Percentiles rank a stretch among this genome's conserved stretches.
phyloP scores from a whole-genome alignment of 2,888 invertebrate genomes.

The Drymonia ruficornis region DNA sequence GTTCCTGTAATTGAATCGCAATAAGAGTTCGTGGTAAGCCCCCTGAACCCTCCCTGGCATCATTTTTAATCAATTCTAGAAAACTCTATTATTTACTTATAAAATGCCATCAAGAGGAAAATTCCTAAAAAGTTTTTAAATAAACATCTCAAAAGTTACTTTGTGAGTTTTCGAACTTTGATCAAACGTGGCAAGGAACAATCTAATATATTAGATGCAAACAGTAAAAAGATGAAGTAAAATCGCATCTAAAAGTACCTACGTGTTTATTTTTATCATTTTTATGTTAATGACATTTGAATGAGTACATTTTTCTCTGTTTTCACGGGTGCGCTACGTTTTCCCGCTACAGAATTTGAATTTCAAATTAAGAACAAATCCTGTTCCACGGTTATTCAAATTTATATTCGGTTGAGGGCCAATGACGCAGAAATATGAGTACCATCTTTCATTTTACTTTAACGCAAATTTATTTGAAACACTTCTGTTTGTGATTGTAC shows the following conservation, averaged over 20 bases:
- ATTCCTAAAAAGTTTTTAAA: too few species aligned
- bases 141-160: not conserved
- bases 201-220: conserved; percentile 42
- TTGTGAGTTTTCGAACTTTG: conserved; percentile 16
- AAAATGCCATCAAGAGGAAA: too few species aligned
- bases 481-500: conserved; percentile 53
- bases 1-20: too few species aligned
- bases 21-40: too few species aligned
- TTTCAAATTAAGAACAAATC: conserved; percentile 74
- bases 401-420: conserved; percentile 70
- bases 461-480: conserved; percentile 59
- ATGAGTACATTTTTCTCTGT: conserved; percentile 70
- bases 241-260: conserved; percentile 44
- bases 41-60: too few species aligned
- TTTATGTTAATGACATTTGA: conserved; percentile 75
- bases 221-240: conserved; percentile 41
- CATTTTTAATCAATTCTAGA: too few species aligned
- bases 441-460: conserved; percentile 69
- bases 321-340: conserved; percentile 62
- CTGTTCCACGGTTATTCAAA: conserved; percentile 69
- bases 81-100: too few species aligned
- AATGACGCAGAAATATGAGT: conserved; percentile 73
- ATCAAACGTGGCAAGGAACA: conserved; percentile 21
- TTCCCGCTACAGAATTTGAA: conserved; percentile 72
- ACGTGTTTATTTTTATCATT: conserved; percentile 62